Evolutionary conservation across 2,888 invertebrate genomes (phyloP).

Genomic region (Ichneumoninae sp.): DNA sequence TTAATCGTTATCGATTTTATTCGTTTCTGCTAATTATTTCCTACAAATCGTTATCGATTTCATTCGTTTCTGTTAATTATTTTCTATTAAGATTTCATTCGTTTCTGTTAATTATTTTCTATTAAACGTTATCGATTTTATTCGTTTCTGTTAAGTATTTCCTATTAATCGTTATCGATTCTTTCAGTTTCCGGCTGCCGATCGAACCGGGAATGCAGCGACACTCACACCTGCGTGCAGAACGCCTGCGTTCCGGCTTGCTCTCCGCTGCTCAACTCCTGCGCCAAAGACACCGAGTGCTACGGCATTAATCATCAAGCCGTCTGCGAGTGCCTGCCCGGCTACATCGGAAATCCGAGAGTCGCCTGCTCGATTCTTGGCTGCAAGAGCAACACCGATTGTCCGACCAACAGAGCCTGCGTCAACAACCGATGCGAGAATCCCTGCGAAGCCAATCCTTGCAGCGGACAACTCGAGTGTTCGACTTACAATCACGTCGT

Average conservation of each 20-base stretch:
- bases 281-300: conserved; percentile 92
- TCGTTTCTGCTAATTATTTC: neutral
- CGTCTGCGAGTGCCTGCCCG: conserved; percentile 93
- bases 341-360: conserved; percentile 92
- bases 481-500: conserved; percentile 91
- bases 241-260: conserved; percentile 93
- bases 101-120: neutral
- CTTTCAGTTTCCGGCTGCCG: conserved; percentile 87
- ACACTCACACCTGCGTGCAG: conserved; percentile 93
- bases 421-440: conserved; percentile 92
- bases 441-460: conserved; percentile 90
- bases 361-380: conserved; percentile 91
- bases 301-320: conserved; percentile 92
- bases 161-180: neutral
- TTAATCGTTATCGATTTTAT: neutral
- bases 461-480: conserved; percentile 91
- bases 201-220: conserved; percentile 91
- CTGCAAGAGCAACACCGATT: conserved; percentile 92
- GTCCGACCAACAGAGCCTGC: conserved; percentile 92
- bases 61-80: neutral
- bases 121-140: neutral
- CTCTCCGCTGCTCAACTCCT: conserved; percentile 87
- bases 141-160: neutral
- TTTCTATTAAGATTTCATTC: neutral
- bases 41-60: neutral